These are phyloP conservation scores for Papilio gigon DNA, from an alignment of 2,888 invertebrate genomes.

Conservation along the genomic window DNA sequence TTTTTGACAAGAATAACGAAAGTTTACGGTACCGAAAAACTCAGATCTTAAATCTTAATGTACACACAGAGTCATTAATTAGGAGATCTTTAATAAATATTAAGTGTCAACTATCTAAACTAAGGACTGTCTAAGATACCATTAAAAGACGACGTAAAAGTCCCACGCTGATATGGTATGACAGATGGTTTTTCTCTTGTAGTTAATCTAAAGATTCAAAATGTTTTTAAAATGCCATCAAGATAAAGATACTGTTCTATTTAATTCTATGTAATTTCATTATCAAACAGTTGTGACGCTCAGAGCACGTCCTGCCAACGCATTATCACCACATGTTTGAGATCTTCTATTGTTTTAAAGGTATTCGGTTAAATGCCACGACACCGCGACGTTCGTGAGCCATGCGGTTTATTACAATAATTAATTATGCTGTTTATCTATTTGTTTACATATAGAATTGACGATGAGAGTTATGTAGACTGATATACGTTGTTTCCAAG, in stretches of 20 bases:
- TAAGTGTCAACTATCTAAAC: no score
- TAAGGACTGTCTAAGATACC: no score
- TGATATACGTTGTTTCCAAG: background rate
- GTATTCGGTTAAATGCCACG: background rate
- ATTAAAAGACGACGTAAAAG: no score
- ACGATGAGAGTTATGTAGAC: background rate
- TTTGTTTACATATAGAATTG: background rate
- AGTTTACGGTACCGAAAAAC: background rate
- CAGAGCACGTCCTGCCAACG: background rate
- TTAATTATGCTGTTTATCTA: conserved; percentile 4
- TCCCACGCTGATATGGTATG: background rate
- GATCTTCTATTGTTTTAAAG: conserved; percentile 16
- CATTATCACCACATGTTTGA: conserved; percentile 2
- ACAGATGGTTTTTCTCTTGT: background rate
- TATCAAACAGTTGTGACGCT: conserved; percentile 7
- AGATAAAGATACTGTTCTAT: background rate
- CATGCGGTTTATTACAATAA: background rate
- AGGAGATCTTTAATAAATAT: no score
- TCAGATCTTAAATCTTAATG: background rate
- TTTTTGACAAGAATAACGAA: no score
- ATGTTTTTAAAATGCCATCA: background rate
- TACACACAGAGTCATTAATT: background rate
- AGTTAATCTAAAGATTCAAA: background rate
- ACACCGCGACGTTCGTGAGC: background rate
- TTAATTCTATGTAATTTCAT: no score